Evolutionary conservation across 1,140 invertebrate species (phyloP), one percentile per base, ranked within the genome.

Genomic region (Aphis craccivora): DNA sequence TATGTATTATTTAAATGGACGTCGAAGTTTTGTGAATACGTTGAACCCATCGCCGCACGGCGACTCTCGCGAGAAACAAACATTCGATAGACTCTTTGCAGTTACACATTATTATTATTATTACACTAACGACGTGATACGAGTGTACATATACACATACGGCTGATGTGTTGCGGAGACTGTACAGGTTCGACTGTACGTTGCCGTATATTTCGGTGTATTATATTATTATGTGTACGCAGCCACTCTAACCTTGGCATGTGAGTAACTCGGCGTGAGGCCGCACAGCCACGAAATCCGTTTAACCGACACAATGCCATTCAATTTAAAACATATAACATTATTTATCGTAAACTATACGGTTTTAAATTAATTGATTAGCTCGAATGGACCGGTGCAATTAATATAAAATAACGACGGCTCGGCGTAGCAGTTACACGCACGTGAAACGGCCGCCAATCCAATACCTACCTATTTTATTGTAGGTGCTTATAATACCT

Each of bases 341-440:
- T 84, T 84, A 84, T 84, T 84, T 84, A 84, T 84, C 83, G 37
- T 84, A 84, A 84, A 84, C 83, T 43, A 84, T 84, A 84, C 83
- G 83, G 23, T 84, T 84, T 84, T 43, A 84, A 84, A 84, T 40
- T 40, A 84, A 84, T 84, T 84, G 83, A 84, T 84, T 37, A 84
- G 83, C 23, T 84, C 83, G 23, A 23, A 43, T 11, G 22, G 83
- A 84, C 83, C 83, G 83, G 83, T 84, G 40, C 40, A 84, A 84
- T 84, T 84, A 84, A 84, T 84, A 84, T 25, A 84, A 84, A 40
- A 84, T 43, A 84, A 40, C 40, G 83, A 81, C 60, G 60, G 60
- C 30, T 25, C 60, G 60, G 60, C 60, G 14, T n/a, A 76, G 60
- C 60, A 20, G 60, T 76, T 76, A 76, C 60, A 76, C n/a, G 55